Evolutionary conservation across 1,140 invertebrate species (phyloP).

Genomic region (Penaeus japonicus): DNA sequence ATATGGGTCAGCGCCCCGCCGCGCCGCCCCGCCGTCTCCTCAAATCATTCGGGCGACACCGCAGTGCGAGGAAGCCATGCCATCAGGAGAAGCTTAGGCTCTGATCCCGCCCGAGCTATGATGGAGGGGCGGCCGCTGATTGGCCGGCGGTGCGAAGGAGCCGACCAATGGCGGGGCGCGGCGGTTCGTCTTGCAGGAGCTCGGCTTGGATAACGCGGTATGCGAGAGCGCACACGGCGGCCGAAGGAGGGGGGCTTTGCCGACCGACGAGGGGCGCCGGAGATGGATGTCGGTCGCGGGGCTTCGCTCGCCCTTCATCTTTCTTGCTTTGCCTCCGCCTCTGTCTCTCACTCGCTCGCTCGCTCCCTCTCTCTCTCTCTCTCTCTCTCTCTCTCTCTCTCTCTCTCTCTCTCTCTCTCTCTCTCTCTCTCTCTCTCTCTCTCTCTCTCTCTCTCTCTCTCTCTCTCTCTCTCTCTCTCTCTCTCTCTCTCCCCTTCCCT

Average conservation of each 20-base stretch:
- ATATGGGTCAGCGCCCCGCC: neutral
- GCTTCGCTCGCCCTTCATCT: no score
- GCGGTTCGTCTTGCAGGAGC: neutral
- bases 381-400: no score
- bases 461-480: no score
- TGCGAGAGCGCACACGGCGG: neutral
- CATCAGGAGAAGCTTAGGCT: constrained; percentile 15
- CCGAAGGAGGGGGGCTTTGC: no score
- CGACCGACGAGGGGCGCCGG: no score
- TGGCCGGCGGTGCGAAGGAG: neutral
- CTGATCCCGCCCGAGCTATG: constrained; percentile 29
- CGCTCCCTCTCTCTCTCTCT: no score
- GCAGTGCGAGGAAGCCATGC: constrained; percentile 7
- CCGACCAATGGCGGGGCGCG: neutral
- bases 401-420: no score
- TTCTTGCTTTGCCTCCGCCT: no score
- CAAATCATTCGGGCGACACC: constrained; percentile 27
- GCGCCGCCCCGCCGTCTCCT: neutral
- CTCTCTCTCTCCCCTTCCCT: neutral
- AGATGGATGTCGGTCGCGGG: no score
- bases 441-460: no score
- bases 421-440: no score
- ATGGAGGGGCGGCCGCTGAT: constrained; percentile 15
- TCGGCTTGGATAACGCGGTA: neutral
- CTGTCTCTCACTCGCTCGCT: no score